Percentiles rank a stretch among this genome's conserved stretches.
phyloP scores from a whole-genome alignment of 2,888 invertebrate species.

The Lathronympha strigana region DNA sequence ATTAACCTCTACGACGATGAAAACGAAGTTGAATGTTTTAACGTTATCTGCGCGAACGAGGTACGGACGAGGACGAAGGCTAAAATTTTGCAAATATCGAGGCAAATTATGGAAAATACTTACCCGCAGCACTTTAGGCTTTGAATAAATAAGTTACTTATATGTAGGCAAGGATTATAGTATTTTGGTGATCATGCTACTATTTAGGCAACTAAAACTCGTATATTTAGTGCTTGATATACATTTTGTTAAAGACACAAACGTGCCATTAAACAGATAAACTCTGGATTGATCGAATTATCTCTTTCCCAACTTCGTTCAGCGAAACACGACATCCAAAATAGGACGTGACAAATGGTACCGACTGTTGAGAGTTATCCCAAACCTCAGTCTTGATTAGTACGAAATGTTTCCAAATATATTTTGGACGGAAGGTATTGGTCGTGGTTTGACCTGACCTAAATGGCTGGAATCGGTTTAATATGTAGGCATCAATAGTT shows the following conservation, averaged over 20 bases:
- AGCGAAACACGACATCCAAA: conserved; percentile 11
- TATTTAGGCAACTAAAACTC: too few species aligned
- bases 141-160: too few species aligned
- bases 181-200: too few species aligned
- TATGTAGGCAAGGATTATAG: too few species aligned
- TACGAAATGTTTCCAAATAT: conserved; percentile 18
- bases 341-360: conserved; percentile 16
- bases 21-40: too few species aligned
- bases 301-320: conserved; percentile 8
- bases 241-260: not conserved
- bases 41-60: too few species aligned
- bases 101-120: too few species aligned
- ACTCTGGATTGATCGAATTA: conserved; percentile 4
- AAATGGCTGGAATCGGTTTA: conserved; percentile 30
- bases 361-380: conserved; percentile 9
- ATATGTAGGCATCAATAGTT: conserved; percentile 21
- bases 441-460: conserved; percentile 33
- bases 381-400: conserved; percentile 25
- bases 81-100: too few species aligned
- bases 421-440: conserved; percentile 19
- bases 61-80: too few species aligned
- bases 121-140: too few species aligned
- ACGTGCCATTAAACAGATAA: not conserved
- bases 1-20: too few species aligned
- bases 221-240: too few species aligned